Evolutionary conservation across 2,797 vertebrate species (phyloP).

Genomic region (Melanotaenia parkinsoni): DNA sequence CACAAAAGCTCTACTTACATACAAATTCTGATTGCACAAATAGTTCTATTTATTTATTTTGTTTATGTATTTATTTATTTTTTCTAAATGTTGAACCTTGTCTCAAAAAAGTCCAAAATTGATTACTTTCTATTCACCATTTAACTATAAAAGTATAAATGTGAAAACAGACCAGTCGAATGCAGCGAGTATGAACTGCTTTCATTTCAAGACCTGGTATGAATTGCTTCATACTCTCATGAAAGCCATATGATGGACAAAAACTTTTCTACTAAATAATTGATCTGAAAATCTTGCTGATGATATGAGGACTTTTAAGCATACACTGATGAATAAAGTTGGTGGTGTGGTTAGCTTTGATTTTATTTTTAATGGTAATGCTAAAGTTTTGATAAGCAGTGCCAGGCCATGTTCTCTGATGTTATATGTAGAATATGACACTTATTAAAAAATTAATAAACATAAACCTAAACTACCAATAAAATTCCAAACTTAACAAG

Average conservation of each 20-base stretch:
- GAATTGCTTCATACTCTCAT: background rate
- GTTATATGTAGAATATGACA: background rate
- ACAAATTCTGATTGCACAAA: conserved; percentile 5
- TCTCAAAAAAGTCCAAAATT: background rate
- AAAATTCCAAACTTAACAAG: background rate
- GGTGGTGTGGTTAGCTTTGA: background rate
- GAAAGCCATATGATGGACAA: background rate
- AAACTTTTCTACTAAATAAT: background rate
- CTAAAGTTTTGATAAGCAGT: background rate
- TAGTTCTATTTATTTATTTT: background rate
- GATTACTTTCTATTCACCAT: conserved; percentile 18
- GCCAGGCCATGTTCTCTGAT: background rate
- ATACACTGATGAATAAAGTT: background rate
- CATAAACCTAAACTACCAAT: background rate
- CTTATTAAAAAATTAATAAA: background rate
- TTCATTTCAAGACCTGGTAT: background rate
- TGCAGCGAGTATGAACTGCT: too few species aligned
- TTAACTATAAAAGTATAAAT: background rate
- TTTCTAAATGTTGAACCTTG: background rate
- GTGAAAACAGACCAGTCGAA: conserved; percentile 3
- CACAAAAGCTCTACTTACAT: background rate
- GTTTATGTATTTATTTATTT: background rate
- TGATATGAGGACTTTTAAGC: background rate
- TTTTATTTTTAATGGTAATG: too few species aligned
- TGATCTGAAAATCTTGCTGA: background rate